Evolutionary conservation across 2,888 invertebrate genomes (phyloP).

Genomic region (Nysson spinosus): DNA sequence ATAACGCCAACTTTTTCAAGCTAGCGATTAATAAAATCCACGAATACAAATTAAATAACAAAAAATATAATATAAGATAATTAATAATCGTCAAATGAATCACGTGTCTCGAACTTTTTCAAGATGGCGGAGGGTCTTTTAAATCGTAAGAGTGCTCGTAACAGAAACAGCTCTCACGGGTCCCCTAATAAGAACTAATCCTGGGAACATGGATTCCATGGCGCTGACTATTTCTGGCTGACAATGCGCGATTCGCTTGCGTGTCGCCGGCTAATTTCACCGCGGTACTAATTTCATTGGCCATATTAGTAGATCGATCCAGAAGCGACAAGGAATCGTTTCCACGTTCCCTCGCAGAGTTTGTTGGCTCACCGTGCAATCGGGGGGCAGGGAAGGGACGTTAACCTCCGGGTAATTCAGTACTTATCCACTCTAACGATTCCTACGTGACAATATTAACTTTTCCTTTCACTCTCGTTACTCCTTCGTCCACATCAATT

Average conservation of each 20-base stretch:
- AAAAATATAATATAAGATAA: no score
- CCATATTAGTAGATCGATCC: slow-evolving; percentile 37
- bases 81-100: no score
- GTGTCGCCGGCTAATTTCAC: slow-evolving; percentile 40
- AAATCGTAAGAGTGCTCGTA: no score
- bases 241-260: slow-evolving; percentile 55
- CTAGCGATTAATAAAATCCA: no score
- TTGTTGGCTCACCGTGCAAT: neutral
- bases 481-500: neutral
- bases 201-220: slow-evolving; percentile 24
- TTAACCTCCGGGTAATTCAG: slow-evolving; percentile 23
- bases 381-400: no score
- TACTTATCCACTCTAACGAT: neutral
- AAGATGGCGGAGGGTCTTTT: no score
- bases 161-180: no score
- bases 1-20: no score
- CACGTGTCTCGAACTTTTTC: no score
- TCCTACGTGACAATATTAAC: slow-evolving; percentile 3
- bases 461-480: slow-evolving; percentile 1
- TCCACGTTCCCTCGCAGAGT: neutral
- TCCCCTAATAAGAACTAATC: no score
- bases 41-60: no score
- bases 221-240: slow-evolving; percentile 42
- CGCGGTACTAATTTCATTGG: slow-evolving; percentile 29
- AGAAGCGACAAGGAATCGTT: neutral